Percentiles rank a stretch among this genome's conserved stretches.
These are phyloP conservation scores for Porites cylindrica DNA, from an alignment of 92 coral and sea anemone genomes.

Conservation along the genomic window DNA sequence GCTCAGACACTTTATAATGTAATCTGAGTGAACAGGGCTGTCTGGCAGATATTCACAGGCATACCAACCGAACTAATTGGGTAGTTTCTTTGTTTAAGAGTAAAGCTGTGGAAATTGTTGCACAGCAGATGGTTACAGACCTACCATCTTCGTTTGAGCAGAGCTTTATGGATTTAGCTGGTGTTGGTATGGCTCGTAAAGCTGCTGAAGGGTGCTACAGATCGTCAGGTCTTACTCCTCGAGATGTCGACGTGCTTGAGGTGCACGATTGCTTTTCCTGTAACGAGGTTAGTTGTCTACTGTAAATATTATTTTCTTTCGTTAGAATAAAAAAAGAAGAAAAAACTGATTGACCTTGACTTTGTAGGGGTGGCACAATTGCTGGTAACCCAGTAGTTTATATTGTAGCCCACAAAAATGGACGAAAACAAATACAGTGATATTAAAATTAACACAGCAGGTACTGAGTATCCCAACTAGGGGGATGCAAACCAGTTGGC, in stretches of 20 bases:
- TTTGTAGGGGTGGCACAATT: no score
- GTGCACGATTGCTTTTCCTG: constrained; percentile 91
- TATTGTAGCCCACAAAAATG: no score
- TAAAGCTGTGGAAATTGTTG: constrained; percentile 84
- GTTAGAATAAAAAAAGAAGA: no score
- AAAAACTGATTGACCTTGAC: no score
- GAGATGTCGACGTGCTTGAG: constrained; percentile 83
- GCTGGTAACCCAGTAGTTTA: no score
- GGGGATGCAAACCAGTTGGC: no score
- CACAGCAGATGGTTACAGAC: constrained; percentile 92
- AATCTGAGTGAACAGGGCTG: constrained; percentile 51
- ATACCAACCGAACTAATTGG: constrained; percentile 61
- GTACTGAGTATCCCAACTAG: no score
- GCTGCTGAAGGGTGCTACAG: constrained; percentile 81
- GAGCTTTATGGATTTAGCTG: constrained; percentile 78
- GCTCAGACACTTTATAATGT: no score
- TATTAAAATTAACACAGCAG: no score
- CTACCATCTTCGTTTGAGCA: constrained; percentile 80
- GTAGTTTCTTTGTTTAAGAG: constrained; percentile 28
- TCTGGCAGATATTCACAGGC: constrained; percentile 77
- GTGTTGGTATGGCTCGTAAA: constrained; percentile 83
- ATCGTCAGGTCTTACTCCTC: constrained; percentile 63
- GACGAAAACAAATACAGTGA: no score
- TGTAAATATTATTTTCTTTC: not conserved
- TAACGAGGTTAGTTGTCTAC: constrained; percentile 71